phyloP scores from a whole-genome alignment of 2,888 invertebrate genomes.

The Micoletzkya japonica region DNA sequence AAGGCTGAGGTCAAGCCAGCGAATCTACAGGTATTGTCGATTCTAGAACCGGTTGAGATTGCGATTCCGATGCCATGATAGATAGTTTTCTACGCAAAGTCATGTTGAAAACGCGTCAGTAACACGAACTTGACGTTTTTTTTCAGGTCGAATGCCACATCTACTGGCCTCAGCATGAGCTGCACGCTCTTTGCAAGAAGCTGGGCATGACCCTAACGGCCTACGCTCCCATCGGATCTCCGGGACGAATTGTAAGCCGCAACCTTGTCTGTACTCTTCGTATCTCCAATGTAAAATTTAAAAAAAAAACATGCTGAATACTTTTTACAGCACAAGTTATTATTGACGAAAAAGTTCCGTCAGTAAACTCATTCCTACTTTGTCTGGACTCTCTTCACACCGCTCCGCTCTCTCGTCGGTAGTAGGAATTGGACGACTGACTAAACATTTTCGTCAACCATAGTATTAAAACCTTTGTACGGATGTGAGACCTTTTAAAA shows the following conservation, averaged over 20 bases:
- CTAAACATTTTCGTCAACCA: too few relatives aligned
- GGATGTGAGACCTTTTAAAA: not conserved
- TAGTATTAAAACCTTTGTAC: too few relatives aligned
- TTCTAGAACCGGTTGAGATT: not conserved
- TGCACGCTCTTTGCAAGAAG: constrained; percentile 71
- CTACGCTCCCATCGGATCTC: constrained; percentile 49
- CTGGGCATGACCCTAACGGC: constrained; percentile 69
- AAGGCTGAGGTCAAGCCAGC: constrained; percentile 54
- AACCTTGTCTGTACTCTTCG: not conserved
- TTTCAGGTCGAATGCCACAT: constrained; percentile 77
- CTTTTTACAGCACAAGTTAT: not conserved
- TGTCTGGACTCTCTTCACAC: too few relatives aligned
- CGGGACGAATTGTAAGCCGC: constrained; percentile 38
- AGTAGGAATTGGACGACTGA: too few relatives aligned
- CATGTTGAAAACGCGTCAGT: not conserved
- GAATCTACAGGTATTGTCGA: constrained; percentile 49
- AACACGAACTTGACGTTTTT: not conserved
- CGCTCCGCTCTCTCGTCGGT: too few relatives aligned
- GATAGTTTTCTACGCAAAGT: not conserved
- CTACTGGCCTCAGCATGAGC: constrained; percentile 76
- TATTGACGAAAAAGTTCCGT: too few relatives aligned
- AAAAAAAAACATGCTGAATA: not conserved
- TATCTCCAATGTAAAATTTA: not conserved
- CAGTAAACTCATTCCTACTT: not conserved
- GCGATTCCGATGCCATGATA: not conserved